phyloP scores from a whole-genome alignment of 1,140 invertebrate species.

The Adelges cooleyi region DNA sequence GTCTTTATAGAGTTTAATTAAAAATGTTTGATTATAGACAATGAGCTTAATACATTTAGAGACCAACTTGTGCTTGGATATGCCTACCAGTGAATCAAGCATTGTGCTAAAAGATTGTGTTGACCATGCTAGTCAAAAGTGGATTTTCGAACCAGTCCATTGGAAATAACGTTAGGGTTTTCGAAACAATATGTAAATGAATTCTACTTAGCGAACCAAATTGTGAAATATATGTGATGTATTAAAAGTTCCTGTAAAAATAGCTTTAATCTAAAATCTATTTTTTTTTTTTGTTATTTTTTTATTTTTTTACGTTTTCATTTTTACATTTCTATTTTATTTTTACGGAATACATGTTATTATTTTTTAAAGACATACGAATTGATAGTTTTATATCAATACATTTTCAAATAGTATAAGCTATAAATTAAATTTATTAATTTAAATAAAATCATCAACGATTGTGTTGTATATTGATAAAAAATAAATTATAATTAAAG shows the following conservation, averaged over 20 bases:
- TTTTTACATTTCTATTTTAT: background rate
- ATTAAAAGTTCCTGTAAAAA: background rate
- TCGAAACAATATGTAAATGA: background rate
- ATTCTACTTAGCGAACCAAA: too few relatives aligned
- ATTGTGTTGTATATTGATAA: too few relatives aligned
- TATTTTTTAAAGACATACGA: too few relatives aligned
- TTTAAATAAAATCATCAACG: too few relatives aligned
- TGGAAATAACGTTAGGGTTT: constrained; percentile 32
- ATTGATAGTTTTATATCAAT: too few relatives aligned
- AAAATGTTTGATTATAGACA: constrained; percentile 38
- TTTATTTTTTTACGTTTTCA: background rate
- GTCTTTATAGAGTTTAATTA: background rate
- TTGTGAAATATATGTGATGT: background rate
- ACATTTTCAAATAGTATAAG: too few relatives aligned
- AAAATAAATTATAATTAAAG: too few relatives aligned
- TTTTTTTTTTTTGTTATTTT: background rate
- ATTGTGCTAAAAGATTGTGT: constrained; percentile 32
- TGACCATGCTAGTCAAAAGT: constrained; percentile 33
- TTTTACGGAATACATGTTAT: background rate
- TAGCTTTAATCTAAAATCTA: background rate
- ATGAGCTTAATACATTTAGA: constrained; percentile 42
- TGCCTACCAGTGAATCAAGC: constrained; percentile 29
- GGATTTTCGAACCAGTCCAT: constrained; percentile 32
- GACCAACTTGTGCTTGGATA: constrained; percentile 46
- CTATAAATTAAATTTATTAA: too few relatives aligned